A percentile compares a stretch with the other conserved stretches of the same genome.
Evolutionary conservation across 2,888 invertebrate genomes (phyloP).

Genomic region (Andrena praecox): DNA sequence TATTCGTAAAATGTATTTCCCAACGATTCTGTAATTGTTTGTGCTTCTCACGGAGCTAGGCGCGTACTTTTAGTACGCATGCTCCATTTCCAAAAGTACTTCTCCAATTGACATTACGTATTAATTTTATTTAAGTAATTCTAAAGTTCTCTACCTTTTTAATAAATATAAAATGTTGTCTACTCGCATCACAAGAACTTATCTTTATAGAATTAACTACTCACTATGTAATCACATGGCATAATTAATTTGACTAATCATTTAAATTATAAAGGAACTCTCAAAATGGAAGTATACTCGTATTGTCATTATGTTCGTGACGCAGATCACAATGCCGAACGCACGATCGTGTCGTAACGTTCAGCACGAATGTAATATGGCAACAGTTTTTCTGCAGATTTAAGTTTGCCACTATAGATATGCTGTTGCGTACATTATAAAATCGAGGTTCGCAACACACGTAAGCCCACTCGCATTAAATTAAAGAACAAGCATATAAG

Average conservation of each 20-base stretch:
- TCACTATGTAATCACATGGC: background rate
- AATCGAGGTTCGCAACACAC: conserved; percentile 56
- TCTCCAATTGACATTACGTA: conserved; percentile 4
- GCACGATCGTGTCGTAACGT: conserved; percentile 16
- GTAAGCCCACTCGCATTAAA: conserved; percentile 68
- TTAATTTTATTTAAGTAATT: conserved; percentile 1
- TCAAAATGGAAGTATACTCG: conserved; percentile 15
- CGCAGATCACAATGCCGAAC: background rate
- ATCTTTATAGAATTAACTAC: conserved; percentile 3
- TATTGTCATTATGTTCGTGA: conserved; percentile 22
- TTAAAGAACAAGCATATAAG: conserved; percentile 70
- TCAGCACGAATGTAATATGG: conserved; percentile 35
- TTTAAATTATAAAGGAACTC: conserved; percentile 31
- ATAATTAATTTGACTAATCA: conserved; percentile 8
- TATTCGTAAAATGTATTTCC: background rate
- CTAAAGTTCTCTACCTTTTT: background rate
- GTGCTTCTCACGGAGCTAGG: background rate
- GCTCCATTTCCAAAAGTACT: background rate
- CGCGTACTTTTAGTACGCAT: background rate
- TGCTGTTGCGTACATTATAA: conserved; percentile 68
- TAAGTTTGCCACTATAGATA: conserved; percentile 60
- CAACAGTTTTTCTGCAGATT: conserved; percentile 34
- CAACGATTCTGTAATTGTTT: conserved; percentile 1
- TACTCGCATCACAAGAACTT: background rate
- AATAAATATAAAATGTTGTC: conserved; percentile 8